Evolutionary conservation across 2,797 vertebrate species (phyloP).

Genomic region (Chromis chromis): DNA sequence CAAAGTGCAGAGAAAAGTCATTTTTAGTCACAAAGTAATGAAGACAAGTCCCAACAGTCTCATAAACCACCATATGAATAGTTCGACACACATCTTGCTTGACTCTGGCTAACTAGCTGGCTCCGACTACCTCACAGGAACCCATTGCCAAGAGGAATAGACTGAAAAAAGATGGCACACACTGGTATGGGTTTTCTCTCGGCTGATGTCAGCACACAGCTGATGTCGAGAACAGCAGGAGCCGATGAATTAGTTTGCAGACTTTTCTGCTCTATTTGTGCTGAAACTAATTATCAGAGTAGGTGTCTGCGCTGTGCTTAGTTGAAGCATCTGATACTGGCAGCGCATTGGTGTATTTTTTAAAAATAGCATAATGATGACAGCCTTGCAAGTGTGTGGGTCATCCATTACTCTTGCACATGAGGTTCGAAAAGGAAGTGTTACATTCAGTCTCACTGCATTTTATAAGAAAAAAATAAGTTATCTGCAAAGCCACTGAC

Average conservation of each 20-base stretch:
- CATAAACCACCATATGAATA: background rate
- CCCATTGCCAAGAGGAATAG: background rate
- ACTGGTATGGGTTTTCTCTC: conserved; percentile 4
- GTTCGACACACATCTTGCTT: background rate
- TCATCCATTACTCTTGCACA: background rate
- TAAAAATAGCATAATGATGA: conserved; percentile 12
- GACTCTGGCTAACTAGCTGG: background rate
- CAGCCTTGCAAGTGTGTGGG: background rate
- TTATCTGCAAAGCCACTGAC: background rate
- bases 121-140: background rate
- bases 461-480: background rate
- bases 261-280: conserved; percentile 6
- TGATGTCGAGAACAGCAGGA: conserved; percentile 26
- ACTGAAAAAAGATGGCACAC: background rate
- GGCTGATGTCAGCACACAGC: conserved; percentile 28
- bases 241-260: conserved; percentile 24
- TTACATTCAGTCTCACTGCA: background rate
- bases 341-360: background rate
- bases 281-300: conserved; percentile 22
- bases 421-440: background rate
- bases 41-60: background rate
- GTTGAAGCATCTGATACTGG: conserved; percentile 1
- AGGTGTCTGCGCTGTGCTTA: background rate
- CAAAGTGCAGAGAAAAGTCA: background rate
- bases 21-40: background rate